Evolutionary conservation across 2,113 vertebrate species (phyloP).

Genomic region (Crotalus horridus): DNA sequence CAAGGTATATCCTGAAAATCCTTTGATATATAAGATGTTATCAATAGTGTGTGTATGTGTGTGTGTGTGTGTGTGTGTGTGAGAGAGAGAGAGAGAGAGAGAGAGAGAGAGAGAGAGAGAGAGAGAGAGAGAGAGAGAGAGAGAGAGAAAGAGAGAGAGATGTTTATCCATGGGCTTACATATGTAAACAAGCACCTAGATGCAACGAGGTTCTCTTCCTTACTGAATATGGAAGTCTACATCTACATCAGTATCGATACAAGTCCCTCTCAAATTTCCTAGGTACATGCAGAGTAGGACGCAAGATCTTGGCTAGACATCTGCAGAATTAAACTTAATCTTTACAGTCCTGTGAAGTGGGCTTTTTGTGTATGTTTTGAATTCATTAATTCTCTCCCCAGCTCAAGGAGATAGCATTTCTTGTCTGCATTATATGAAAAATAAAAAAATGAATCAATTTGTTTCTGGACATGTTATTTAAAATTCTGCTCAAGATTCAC

Average conservation of each 20-base stretch:
- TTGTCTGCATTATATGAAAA: not conserved
- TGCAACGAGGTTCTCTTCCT: not conserved
- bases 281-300: not conserved
- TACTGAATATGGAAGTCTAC: not conserved
- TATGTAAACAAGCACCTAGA: not conserved
- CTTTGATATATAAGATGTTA: not conserved
- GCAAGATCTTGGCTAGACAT: not conserved
- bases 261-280: not conserved
- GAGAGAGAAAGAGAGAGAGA: rapidly evolving
- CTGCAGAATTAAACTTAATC: not conserved
- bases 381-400: not conserved
- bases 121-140: not conserved
- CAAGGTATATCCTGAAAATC: not conserved
- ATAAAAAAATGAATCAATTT: not conserved
- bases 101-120: too few relatives aligned
- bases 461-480: not conserved
- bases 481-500: not conserved
- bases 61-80: not conserved
- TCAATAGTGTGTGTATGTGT: not conserved
- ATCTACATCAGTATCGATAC: not conserved
- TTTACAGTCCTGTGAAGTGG: not conserved
- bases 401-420: not conserved
- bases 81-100: not conserved
- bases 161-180: not conserved
- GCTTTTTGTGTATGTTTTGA: not conserved